Percentiles rank a stretch among this genome's conserved stretches.
These are phyloP conservation scores for Chitala chitala DNA, from an alignment of 2,113 vertebrate genomes.

Conservation along the genomic window DNA sequence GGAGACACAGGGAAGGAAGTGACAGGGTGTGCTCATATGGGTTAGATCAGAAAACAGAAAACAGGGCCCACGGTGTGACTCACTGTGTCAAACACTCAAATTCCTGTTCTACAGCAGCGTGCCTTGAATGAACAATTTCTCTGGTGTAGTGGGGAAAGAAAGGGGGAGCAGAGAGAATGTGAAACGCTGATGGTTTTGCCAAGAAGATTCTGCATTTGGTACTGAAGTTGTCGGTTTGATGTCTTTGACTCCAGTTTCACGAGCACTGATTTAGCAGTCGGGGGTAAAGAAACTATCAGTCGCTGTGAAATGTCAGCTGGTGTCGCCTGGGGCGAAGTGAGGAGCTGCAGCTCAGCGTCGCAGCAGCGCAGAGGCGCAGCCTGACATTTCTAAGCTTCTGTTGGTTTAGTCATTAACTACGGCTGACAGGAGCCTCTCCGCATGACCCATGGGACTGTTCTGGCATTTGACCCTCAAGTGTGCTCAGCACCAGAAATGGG, in stretches of 20 bases:
- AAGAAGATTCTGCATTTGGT: conserved; percentile 1
- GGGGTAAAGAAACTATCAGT: conserved; percentile 17
- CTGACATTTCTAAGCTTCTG: conserved; percentile 27
- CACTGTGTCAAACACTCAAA: conserved; percentile 1
- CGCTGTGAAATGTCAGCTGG: conserved; percentile 21
- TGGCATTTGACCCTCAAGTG: not conserved
- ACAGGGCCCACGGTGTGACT: conserved; percentile 2
- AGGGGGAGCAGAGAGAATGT: not conserved
- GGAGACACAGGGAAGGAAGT: not conserved
- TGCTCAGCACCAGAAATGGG: not conserved
- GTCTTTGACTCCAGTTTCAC: conserved; percentile 18
- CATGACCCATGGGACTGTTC: not conserved
- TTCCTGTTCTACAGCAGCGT: not conserved
- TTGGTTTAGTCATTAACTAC: conserved; percentile 22
- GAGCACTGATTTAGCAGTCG: conserved; percentile 19
- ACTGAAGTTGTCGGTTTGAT: conserved; percentile 1
- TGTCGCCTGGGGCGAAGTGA: not conserved
- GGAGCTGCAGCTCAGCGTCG: not conserved
- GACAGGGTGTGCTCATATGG: conserved; percentile 5
- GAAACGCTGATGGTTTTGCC: conserved; percentile 1
- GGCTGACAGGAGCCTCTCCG: conserved; percentile 5
- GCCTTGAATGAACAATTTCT: conserved; percentile 7
- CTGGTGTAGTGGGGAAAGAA: not conserved
- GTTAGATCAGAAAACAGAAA: conserved; percentile 9
- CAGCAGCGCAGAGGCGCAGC: conserved; percentile 6